These are phyloP conservation scores for Caenorhabditis elegans DNA, from an alignment of 1,140 invertebrate genomes.

Conservation along the genomic window WBcel235 BX284605.5:11319001-11319500, in stretches of 20 bases:
- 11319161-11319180: constrained; percentile 42
- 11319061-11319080: constrained; percentile 41
- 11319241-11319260: constrained; percentile 47
- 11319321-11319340: too few relatives aligned
- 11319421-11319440: too few relatives aligned
- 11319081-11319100: constrained; percentile 33
- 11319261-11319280: not conserved
- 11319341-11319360: too few relatives aligned
- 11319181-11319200: constrained; percentile 39
- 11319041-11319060: constrained; percentile 44
- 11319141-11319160: constrained; percentile 31
- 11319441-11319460: too few relatives aligned
- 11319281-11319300: too few relatives aligned
- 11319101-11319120: constrained; percentile 28
- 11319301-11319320: too few relatives aligned
- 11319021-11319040: constrained; percentile 11
- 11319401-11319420: too few relatives aligned
- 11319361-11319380: too few relatives aligned
- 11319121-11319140: constrained; percentile 35
- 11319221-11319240: constrained; percentile 64
- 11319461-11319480: too few relatives aligned
- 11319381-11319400: too few relatives aligned
- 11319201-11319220: constrained; percentile 62
- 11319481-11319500: too few relatives aligned
- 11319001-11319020: constrained; percentile 26